Evolutionary conservation across 2,888 invertebrate genomes (phyloP).

Genomic region (Bedellia somnulentella): DNA sequence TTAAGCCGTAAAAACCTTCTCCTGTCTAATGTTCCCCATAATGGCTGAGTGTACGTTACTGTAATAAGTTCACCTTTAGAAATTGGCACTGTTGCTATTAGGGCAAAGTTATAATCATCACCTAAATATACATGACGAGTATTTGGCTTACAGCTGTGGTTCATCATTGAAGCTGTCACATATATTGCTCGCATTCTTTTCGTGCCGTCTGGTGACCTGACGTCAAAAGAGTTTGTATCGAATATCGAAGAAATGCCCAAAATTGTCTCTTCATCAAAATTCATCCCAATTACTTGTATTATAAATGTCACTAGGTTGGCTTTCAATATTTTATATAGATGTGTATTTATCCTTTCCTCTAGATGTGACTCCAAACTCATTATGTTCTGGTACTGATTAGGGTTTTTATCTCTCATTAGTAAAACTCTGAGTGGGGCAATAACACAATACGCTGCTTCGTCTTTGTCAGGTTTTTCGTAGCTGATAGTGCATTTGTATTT

Average conservation of each 20-base stretch:
- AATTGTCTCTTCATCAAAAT: slow-evolving; percentile 60
- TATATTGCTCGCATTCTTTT: slow-evolving; percentile 66
- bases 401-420: slow-evolving; percentile 57
- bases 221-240: slow-evolving; percentile 73
- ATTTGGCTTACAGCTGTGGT: slow-evolving; percentile 74
- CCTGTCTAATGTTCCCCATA: slow-evolving; percentile 70
- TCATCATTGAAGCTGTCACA: slow-evolving; percentile 67
- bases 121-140: slow-evolving; percentile 68
- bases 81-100: slow-evolving; percentile 68
- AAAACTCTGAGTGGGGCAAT: slow-evolving; percentile 68
- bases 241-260: slow-evolving; percentile 67
- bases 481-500: slow-evolving; percentile 61
- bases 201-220: slow-evolving; percentile 51
- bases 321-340: slow-evolving; percentile 61
- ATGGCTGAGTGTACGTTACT: slow-evolving; percentile 70
- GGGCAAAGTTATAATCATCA: slow-evolving; percentile 60
- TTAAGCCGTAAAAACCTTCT: slow-evolving; percentile 60
- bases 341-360: slow-evolving; percentile 61
- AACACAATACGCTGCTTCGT: slow-evolving; percentile 67
- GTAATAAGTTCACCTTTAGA: slow-evolving; percentile 68
- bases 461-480: slow-evolving; percentile 36
- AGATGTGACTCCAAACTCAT: slow-evolving; percentile 63
- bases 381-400: slow-evolving; percentile 54
- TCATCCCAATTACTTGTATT: slow-evolving; percentile 56
- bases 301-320: slow-evolving; percentile 66